Base-by-base conservation (phyloP, 1,140 invertebrate species). In the Tetranychus cinnabarinus region DNA sequence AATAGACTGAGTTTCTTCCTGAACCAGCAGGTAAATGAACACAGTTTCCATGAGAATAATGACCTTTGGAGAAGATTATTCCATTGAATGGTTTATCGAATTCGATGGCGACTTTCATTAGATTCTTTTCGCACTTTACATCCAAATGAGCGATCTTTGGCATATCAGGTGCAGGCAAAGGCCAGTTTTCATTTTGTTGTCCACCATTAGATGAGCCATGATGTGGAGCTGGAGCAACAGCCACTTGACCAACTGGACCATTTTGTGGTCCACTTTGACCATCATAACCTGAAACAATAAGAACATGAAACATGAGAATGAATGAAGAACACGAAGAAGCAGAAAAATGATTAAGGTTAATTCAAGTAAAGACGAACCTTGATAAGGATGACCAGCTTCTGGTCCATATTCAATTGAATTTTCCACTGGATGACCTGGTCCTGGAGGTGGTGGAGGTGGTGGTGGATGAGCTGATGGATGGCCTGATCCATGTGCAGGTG, bases 21-120 rank as follows among this genome's bases (percentile, higher is more conserved):
- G 85, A 86, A 3, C 86, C 86, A 0, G 88, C 84, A 66, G 88
- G 86, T 47, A 92, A 69, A 68, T 93, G 88, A 39, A 92, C 85
- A 71, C 88, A 93, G 68, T 86, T 84, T 2, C 82, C 77, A 69
- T 90, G 86, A 66, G 85, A 88, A 73, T 88, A 91, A 74, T 75
- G 72, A 33, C 68, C 68, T 61, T 70, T 70, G 33, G 64, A 66
- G 60, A 70, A 70, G 34, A 70, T 70, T 6, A 70, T 63, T 33
- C 69, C 69, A 57, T 70, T 65, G 61, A 70, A 70, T 37, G 68
- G 68, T 47, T 69, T 69, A 48, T 70, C 69, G 45, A 70, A 70
- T 55, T 70, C 68, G 36, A 70, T 66, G 15, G 64, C 61, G 7
- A 70, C 67, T 54, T 70, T 70, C 69, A 70, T 70, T 10, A 68